A percentile compares a stretch with the other conserved stretches of the same genome.
Evolutionary conservation across 1,140 invertebrate genomes (phyloP).

Genomic region (Cydia pomonella): DNA sequence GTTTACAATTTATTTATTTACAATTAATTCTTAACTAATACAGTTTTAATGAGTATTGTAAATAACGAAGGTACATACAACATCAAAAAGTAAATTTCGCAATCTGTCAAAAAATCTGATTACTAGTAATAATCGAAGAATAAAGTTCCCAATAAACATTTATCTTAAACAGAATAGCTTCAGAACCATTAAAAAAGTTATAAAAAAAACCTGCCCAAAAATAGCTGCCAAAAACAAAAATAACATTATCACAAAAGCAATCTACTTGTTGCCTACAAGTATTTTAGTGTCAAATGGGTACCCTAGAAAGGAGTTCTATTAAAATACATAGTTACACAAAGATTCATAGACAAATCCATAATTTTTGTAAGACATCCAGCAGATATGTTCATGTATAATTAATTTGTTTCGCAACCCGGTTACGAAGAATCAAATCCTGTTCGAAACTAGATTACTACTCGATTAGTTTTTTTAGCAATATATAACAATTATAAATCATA

Average conservation of each 20-base stretch:
- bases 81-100: neutral
- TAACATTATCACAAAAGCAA: constrained; percentile 30
- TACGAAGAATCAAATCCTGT: no score
- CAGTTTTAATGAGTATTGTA: neutral
- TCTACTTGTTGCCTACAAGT: constrained; percentile 14
- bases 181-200: neutral
- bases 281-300: neutral
- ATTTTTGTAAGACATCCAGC: neutral
- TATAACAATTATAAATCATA: no score
- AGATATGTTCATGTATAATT: neutral
- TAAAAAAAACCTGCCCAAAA: constrained; percentile 5
- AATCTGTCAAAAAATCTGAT: neutral
- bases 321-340: constrained; percentile 6
- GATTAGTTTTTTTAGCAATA: no score
- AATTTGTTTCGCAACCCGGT: no score
- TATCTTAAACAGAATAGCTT: constrained; percentile 1
- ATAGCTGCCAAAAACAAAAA: constrained; percentile 37
- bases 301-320: neutral
- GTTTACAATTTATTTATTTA: neutral
- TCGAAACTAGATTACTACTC: no score
- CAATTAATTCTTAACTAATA: neutral
- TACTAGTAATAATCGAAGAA: neutral
- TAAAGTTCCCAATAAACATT: neutral
- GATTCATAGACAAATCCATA: no score
- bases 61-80: neutral